Evolutionary conservation across 2,797 vertebrate species (phyloP).

Genomic region (Hirundo rustica): DNA sequence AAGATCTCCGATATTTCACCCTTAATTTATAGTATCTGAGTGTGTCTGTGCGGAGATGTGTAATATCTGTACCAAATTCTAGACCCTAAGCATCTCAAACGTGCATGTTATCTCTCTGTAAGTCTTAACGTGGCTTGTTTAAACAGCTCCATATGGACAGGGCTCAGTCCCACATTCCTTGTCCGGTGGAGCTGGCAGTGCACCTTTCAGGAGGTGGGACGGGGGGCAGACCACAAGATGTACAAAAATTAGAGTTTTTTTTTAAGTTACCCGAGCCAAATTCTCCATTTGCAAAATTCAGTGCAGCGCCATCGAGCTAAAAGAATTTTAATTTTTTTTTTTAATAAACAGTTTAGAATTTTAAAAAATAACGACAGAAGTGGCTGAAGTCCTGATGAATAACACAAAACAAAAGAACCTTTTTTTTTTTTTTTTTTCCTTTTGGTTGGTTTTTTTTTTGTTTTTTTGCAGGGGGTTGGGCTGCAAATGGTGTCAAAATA

Average conservation of each 20-base stretch:
- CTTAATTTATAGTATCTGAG: conserved; percentile 41
- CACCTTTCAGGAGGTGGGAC: neutral
- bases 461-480: rapidly evolving
- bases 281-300: neutral
- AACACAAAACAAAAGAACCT: neutral
- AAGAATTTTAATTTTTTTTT: neutral
- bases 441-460: neutral
- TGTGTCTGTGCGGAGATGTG: neutral
- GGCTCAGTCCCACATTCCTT: conserved; percentile 55
- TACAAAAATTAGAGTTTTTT: neutral
- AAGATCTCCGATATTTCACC: conserved; percentile 52
- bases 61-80: conserved; percentile 39
- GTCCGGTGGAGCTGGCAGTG: neutral
- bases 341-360: neutral
- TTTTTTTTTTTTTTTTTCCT: neutral
- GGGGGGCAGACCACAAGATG: neutral
- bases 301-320: neutral
- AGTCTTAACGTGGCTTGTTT: conserved; percentile 38
- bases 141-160: conserved; percentile 47
- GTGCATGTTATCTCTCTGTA: conserved; percentile 37
- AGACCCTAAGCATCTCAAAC: conserved; percentile 49
- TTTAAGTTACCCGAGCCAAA: neutral
- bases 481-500: neutral
- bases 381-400: neutral
- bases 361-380: neutral